phyloP scores from a whole-genome alignment of 92 coral and sea anemone species.

The Epizoanthus illoricatus region DNA sequence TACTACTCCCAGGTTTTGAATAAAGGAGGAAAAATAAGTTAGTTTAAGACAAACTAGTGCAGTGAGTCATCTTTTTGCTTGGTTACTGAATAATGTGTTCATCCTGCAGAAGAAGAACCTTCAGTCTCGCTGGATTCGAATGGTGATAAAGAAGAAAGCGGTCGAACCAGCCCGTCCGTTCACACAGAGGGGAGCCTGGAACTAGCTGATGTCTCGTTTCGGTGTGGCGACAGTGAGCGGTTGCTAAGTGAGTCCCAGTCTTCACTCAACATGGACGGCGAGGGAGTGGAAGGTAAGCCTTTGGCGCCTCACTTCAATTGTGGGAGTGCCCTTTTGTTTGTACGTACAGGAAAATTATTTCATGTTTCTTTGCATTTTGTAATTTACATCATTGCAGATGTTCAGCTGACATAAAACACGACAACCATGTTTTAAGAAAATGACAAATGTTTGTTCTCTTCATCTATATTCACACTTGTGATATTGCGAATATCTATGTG shows the following conservation, averaged over 20 bases:
- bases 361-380: neutral
- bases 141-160: conserved; percentile 18
- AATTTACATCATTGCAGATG: no score
- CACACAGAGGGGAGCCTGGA: conserved; percentile 63
- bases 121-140: neutral
- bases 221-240: conserved; percentile 60
- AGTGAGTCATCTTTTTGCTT: no score
- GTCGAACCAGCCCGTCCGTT: conserved; percentile 3
- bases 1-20: no score
- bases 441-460: no score
- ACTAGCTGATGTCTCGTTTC: conserved; percentile 60
- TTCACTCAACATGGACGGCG: conserved; percentile 23
- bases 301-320: no score
- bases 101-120: conserved; percentile 15
- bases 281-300: conserved; percentile 24
- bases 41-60: no score
- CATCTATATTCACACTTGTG: no score
- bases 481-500: no score
- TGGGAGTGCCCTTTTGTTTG: no score
- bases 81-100: neutral
- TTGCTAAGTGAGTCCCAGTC: conserved; percentile 50
- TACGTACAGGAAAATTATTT: neutral
- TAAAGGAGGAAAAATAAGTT: no score
- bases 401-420: no score
- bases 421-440: no score